phyloP scores from a whole-genome alignment of 2,888 invertebrate species.

The Caenorhabditis sp. region DNA sequence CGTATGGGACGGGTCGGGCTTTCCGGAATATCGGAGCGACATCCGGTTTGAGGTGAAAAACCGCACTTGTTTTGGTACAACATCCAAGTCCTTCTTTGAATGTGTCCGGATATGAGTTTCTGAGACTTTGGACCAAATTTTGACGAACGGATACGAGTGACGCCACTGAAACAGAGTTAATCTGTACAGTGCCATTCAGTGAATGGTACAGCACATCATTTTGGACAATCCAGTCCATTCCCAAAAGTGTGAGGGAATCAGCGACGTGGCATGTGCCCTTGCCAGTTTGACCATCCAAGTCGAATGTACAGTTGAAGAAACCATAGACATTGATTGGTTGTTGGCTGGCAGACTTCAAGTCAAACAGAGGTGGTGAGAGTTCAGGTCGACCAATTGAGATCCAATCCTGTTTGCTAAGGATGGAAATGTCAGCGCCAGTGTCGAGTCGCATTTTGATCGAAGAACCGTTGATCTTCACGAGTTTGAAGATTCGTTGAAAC shows the following conservation, averaged over 20 bases:
- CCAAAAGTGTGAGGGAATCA: constrained; percentile 6
- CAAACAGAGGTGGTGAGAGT: neutral
- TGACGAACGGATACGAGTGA: neutral
- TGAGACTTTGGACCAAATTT: neutral
- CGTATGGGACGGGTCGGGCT: constrained; percentile 30
- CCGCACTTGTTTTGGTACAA: constrained; percentile 22
- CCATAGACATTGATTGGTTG: constrained; percentile 5
- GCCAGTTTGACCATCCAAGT: neutral
- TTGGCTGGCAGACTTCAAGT: constrained; percentile 1
- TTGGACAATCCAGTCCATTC: constrained; percentile 17
- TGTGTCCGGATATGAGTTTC: constrained; percentile 4
- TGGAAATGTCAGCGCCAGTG: constrained; percentile 21
- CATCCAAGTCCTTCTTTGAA: constrained; percentile 24
- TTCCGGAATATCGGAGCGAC: constrained; percentile 13
- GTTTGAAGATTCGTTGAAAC: neutral
- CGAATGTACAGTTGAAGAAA: constrained; percentile 5
- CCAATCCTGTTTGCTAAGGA: constrained; percentile 6
- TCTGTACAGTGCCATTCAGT: no score
- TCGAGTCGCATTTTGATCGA: constrained; percentile 8
- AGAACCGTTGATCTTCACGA: constrained; percentile 1
- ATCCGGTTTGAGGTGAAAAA: constrained; percentile 17
- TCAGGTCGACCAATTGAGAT: constrained; percentile 1
- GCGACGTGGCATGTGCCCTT: constrained; percentile 1
- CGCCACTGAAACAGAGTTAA: neutral
- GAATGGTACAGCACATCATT: no score